Evolutionary conservation across 2,113 vertebrate genomes (phyloP).

Genomic region (Pituophis catenifer): DNA sequence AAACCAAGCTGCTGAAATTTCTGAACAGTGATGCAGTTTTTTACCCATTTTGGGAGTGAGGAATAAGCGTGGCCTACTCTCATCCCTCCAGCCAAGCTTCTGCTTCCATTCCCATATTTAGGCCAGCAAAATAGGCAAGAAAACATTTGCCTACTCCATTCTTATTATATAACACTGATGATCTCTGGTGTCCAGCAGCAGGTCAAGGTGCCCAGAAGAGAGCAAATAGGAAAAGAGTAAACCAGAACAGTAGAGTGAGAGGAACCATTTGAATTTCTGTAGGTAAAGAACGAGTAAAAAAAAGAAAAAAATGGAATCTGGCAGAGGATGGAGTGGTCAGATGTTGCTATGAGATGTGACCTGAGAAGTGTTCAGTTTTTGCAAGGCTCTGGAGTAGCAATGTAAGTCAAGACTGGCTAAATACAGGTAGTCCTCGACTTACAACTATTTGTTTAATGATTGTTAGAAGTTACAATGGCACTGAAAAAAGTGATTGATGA

Average conservation of each 20-base stretch:
- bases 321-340: conserved; percentile 15
- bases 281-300: not conserved
- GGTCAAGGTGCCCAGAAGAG: not conserved
- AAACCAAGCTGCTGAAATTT: not conserved
- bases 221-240: not conserved
- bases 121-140: not conserved
- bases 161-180: not conserved
- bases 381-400: not conserved
- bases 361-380: conserved; percentile 22
- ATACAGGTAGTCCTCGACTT: not conserved
- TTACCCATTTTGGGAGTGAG: not conserved
- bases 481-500: not conserved
- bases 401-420: not conserved
- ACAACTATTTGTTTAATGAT: not conserved
- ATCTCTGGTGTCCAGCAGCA: not conserved
- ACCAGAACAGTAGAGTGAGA: not conserved
- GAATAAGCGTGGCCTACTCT: not conserved
- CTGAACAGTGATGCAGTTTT: not conserved
- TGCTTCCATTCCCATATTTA: not conserved
- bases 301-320: conserved; percentile 19
- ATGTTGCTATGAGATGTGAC: conserved; percentile 41
- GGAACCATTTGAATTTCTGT: not conserved
- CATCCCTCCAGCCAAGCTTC: not conserved
- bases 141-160: not conserved
- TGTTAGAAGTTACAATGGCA: not conserved